phyloP scores from a whole-genome alignment of 2,888 invertebrate genomes.

The Ophion costatus region DNA sequence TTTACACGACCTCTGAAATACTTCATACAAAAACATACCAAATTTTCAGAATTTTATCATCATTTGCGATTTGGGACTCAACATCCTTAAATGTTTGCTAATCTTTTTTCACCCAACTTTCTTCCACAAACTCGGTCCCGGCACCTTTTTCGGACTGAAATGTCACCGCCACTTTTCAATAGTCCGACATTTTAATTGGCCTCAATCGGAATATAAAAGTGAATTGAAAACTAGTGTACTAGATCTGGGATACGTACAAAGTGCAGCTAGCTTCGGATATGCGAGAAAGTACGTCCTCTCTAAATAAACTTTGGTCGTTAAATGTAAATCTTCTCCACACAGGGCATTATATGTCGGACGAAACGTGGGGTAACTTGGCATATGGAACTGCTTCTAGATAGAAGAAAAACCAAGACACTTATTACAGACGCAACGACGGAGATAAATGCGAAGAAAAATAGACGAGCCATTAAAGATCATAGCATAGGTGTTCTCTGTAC shows the following conservation, averaged over 20 bases:
- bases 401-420: constrained; percentile 30
- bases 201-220: background rate
- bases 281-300: constrained; percentile 5
- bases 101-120: too few relatives aligned
- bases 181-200: background rate
- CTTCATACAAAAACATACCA: too few relatives aligned
- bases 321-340: constrained; percentile 38
- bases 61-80: too few relatives aligned
- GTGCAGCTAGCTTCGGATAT: background rate
- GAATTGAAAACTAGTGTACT: background rate
- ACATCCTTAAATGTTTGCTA: too few relatives aligned
- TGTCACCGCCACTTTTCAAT: background rate
- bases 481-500: constrained; percentile 1
- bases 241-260: background rate
- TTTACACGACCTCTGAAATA: too few relatives aligned
- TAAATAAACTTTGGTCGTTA: constrained; percentile 33
- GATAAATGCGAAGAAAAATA: constrained; percentile 40
- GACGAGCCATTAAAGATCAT: constrained; percentile 34
- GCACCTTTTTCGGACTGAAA: too few relatives aligned
- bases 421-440: constrained; percentile 15
- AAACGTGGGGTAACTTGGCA: constrained; percentile 50
- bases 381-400: constrained; percentile 41
- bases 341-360: constrained; percentile 38
- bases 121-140: too few relatives aligned
- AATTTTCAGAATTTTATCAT: too few relatives aligned